Conservation (phyloP, 2,797 vertebrate species). For the Galago senegalensis region DNA sequence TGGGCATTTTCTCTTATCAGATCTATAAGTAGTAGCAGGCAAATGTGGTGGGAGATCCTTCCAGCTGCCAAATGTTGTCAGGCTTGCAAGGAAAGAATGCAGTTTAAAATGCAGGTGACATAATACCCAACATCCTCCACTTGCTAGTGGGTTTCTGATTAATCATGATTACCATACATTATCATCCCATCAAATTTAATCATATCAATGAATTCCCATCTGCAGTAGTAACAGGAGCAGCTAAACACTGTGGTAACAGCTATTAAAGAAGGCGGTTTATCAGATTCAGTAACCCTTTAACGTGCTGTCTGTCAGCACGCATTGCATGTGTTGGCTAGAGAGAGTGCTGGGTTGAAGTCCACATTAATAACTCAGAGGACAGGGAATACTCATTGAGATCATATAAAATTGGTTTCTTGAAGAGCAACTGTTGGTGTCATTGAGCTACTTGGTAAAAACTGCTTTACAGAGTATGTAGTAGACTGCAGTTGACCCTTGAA, state of each 20-base stretch:
- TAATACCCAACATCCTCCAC: conserved; percentile 93
- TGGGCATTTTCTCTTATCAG: conserved; percentile 88
- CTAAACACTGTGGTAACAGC: conserved; percentile 87
- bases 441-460: not conserved
- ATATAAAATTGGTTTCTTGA: not conserved
- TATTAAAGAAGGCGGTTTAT: conserved; percentile 83
- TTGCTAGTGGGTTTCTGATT: conserved; percentile 96
- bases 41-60: conserved; percentile 89
- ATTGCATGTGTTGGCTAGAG: not conserved
- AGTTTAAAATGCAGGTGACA: conserved; percentile 97
- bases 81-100: conserved; percentile 91
- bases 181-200: conserved; percentile 98
- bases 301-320: not conserved
- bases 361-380: not conserved
- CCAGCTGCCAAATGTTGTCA: conserved; percentile 93
- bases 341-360: not conserved
- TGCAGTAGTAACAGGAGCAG: conserved; percentile 88
- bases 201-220: conserved; percentile 94
- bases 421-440: not conserved
- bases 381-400: not conserved
- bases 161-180: conserved; percentile 98
- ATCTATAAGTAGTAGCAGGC: conserved; percentile 87
- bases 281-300: conserved; percentile 77
- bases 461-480: not conserved
- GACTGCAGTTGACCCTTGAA: not conserved